Evolutionary conservation across 2,797 vertebrate species (phyloP), one percentile per base, ranked within the genome.

Genomic region (Melanotaenia maccullochi): DNA sequence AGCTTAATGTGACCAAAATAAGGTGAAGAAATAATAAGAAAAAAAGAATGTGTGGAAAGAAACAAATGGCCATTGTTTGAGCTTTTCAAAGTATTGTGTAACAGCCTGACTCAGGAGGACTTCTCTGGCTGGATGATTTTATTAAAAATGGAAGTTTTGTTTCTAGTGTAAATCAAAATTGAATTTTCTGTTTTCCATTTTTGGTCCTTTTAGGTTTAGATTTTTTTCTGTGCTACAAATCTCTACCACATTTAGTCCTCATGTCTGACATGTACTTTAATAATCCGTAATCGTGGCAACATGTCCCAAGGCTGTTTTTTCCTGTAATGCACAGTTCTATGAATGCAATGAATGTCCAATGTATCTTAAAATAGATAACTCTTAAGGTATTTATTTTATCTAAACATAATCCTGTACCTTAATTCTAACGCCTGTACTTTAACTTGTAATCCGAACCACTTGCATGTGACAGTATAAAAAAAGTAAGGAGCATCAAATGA

Each of bases 1-100:
- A 73, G 65, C 60, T 77, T 78, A 47, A 84, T 66, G 55, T 83
- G 75, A 85, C 71, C 81, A 62, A 73, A 58, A 79, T 65, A 25
- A 62, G 25, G 42, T 75, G 35, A 68, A 71, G 24, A 77, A 78
- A 67, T 60, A 59, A 7, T 55, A 40, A 75, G 56, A 66, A 70
- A 35, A 54, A 55, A 4, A 55, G 14, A 1, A 71, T 42, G 71
- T 35, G 59, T 62, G 35, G 16, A 6, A 25, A 52, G 16, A 70
- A 79, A 64, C 75, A 75, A 28, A 49, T n/a, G 68, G 30, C 28
- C 65, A 58, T 42, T 30, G 30, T 65, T 49, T 58, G 49, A 66
- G 67, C 67, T 80, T 79, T 75, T 71, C 42, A 65, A 35, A 58
- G 52, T 22, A 24, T 82, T 74, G 63, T 72, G 79, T 70, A 84